phyloP scores from a whole-genome alignment of 2,797 vertebrate genomes.

The Brachymystax lenok region DNA sequence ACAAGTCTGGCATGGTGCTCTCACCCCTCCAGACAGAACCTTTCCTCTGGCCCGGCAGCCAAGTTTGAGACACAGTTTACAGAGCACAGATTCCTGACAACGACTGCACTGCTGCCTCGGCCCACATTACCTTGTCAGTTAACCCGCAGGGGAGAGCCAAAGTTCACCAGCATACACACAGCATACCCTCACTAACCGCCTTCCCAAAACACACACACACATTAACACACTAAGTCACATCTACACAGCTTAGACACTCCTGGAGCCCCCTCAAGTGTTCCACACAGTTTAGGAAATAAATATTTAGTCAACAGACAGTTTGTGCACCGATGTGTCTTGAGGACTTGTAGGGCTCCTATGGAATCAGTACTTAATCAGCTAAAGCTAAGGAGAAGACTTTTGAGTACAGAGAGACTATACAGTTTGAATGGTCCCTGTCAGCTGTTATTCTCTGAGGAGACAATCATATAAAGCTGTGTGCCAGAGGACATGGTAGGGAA shows the following conservation, averaged over 20 bases:
- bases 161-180: slow-evolving; percentile 19
- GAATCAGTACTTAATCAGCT: neutral
- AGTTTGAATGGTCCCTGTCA: neutral
- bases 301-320: neutral
- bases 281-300: neutral
- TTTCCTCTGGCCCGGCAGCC: neutral
- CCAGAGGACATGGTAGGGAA: neutral
- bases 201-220: slow-evolving; percentile 2
- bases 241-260: neutral
- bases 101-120: slow-evolving; percentile 32
- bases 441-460: slow-evolving; percentile 1
- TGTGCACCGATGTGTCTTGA: neutral
- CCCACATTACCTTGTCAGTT: slow-evolving; percentile 62
- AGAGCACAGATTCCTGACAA: slow-evolving; percentile 37
- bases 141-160: slow-evolving; percentile 55
- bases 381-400: neutral
- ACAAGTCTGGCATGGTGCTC: slow-evolving; percentile 29
- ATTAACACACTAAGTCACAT: neutral
- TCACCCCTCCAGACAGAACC: slow-evolving; percentile 17
- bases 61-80: slow-evolving; percentile 26
- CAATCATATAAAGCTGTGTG: neutral
- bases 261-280: neutral
- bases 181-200: neutral
- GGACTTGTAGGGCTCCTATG: neutral
- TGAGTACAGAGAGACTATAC: neutral